phyloP scores from a whole-genome alignment of 2,888 invertebrate genomes.

The Sinodicranocentrus sp. region DNA sequence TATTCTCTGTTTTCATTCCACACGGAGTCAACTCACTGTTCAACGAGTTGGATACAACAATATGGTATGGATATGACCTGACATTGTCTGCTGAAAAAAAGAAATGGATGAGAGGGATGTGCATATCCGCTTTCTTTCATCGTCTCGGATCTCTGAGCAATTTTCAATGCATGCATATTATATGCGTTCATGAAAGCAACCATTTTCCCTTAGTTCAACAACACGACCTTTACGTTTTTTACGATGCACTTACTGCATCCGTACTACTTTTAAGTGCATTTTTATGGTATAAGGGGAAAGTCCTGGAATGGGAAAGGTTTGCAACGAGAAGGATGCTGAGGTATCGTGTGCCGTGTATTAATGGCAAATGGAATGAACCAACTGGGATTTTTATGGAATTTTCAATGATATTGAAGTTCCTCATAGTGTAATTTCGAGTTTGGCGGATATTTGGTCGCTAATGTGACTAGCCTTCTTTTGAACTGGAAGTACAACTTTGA shows the following conservation, averaged over 20 bases:
- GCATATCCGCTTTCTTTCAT: conserved; percentile 25
- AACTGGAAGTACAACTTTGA: no score
- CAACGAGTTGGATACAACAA: background rate
- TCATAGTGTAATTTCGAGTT: no score
- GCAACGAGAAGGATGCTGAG: background rate
- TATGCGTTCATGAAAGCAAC: conserved; percentile 12
- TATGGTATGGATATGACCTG: conserved; percentile 28
- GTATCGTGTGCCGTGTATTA: background rate
- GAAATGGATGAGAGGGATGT: conserved; percentile 26
- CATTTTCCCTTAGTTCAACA: background rate
- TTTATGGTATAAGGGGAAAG: conserved; percentile 6
- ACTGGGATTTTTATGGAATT: conserved; percentile 27
- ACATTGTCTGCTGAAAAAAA: background rate
- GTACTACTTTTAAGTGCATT: conserved; percentile 24
- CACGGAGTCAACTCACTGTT: background rate
- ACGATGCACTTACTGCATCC: conserved; percentile 61
- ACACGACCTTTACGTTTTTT: conserved; percentile 59
- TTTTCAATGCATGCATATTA: conserved; percentile 49
- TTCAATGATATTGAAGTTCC: background rate
- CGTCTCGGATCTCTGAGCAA: conserved; percentile 9
- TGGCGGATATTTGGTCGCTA: no score
- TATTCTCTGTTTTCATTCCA: background rate
- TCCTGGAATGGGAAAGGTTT: conserved; percentile 14
- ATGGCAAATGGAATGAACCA: conserved; percentile 7
- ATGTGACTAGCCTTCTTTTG: no score